phyloP scores from a whole-genome alignment of 2,113 vertebrate genomes.

The Symphodus melops region DNA sequence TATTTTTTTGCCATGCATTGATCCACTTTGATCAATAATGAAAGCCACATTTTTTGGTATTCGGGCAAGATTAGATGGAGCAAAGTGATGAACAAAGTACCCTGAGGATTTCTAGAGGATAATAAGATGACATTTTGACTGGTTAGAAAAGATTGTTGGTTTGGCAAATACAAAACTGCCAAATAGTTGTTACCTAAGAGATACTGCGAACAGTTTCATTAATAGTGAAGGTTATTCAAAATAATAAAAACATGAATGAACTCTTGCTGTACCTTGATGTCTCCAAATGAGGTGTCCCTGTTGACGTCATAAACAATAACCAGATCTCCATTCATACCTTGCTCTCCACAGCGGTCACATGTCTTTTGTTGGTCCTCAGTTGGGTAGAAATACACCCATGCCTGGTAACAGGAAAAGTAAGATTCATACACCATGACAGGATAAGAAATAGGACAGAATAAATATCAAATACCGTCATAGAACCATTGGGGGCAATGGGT shows the following conservation, averaged over 20 bases:
- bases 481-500: too few species aligned
- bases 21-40: slow-evolving; percentile 91
- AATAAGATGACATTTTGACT: neutral
- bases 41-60: slow-evolving; percentile 93
- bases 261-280: slow-evolving; percentile 83
- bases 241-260: too few species aligned
- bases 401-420: slow-evolving; percentile 78
- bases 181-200: too few species aligned
- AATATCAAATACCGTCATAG: too few species aligned
- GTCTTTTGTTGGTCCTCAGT: slow-evolving; percentile 87
- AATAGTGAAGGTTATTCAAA: neutral
- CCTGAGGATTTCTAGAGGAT: slow-evolving; percentile 85
- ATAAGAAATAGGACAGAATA: too few species aligned
- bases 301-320: slow-evolving; percentile 90
- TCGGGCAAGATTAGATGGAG: slow-evolving; percentile 84
- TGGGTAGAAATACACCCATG: slow-evolving; percentile 88
- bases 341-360: slow-evolving; percentile 84
- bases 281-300: slow-evolving; percentile 81
- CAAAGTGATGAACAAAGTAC: slow-evolving; percentile 95
- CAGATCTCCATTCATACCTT: slow-evolving; percentile 90
- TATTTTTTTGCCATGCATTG: slow-evolving; percentile 90
- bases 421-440: neutral
- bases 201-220: neutral
- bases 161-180: too few species aligned
- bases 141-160: neutral